Evolutionary conservation across 2,113 vertebrate genomes (phyloP).

Genomic region (Mormyrus lacerda): DNA sequence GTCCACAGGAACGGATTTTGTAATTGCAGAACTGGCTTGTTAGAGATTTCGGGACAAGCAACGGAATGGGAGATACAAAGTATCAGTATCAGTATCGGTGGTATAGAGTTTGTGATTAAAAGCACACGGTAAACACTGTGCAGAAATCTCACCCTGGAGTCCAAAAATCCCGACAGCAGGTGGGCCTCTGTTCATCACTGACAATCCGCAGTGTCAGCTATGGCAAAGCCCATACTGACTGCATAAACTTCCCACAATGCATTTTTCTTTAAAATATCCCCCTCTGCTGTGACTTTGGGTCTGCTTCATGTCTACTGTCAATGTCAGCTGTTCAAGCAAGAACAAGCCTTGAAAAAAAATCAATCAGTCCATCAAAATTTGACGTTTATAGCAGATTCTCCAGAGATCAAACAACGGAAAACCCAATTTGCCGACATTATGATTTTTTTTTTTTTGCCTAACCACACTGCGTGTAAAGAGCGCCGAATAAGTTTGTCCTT

Average conservation of each 20-base stretch:
- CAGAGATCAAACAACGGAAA: neutral
- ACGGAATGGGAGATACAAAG: neutral
- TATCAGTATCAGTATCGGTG: neutral
- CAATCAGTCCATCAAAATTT: neutral
- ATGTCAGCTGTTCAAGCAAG: neutral
- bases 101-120: neutral
- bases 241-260: neutral
- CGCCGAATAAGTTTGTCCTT: neutral
- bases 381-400: neutral
- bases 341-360: neutral
- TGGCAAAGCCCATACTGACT: neutral
- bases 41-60: neutral
- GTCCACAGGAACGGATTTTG: neutral
- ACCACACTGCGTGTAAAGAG: neutral
- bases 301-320: neutral
- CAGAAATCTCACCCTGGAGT: neutral
- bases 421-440: neutral
- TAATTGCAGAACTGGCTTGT: neutral
- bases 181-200: neutral
- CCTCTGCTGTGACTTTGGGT: neutral
- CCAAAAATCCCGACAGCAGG: neutral
- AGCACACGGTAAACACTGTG: neutral
- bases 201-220: neutral
- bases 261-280: conserved; percentile 8
- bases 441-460: neutral